Evolutionary conservation across 2,797 vertebrate genomes (phyloP).

Genomic region (Numenius phaeopus): DNA sequence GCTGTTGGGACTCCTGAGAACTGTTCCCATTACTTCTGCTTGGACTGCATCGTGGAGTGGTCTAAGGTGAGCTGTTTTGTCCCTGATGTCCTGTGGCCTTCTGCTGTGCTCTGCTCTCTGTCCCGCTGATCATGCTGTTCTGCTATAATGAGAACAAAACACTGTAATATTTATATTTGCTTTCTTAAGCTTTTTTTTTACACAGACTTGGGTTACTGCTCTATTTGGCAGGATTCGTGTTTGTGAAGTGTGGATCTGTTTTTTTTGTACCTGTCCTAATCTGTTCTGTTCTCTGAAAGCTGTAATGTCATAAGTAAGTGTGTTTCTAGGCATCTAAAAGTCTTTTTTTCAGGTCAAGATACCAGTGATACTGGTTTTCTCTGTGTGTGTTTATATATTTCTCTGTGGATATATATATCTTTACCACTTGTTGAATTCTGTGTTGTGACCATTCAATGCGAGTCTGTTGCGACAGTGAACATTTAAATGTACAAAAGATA

Average conservation of each 20-base stretch:
- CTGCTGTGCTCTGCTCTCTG: background rate
- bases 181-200: background rate
- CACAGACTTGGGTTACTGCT: background rate
- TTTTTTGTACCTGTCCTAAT: background rate
- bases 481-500: background rate
- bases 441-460: background rate
- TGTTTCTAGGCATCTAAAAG: background rate
- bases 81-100: conserved; percentile 69
- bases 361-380: background rate
- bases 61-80: conserved; percentile 85
- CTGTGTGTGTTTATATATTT: background rate
- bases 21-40: conserved; percentile 96
- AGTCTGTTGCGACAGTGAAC: background rate
- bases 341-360: background rate
- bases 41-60: conserved; percentile 97
- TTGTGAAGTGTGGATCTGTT: background rate
- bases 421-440: background rate
- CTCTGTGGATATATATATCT: background rate
- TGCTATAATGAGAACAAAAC: background rate
- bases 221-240: background rate
- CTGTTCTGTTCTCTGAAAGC: background rate
- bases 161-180: background rate
- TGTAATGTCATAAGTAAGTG: background rate
- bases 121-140: background rate
- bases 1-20: conserved; percentile 94